Percentiles rank a stretch among this genome's conserved stretches.
Conservation (phyloP, 2,888 invertebrate genomes). For the Sphaerolaimus hirsutus region DNA sequence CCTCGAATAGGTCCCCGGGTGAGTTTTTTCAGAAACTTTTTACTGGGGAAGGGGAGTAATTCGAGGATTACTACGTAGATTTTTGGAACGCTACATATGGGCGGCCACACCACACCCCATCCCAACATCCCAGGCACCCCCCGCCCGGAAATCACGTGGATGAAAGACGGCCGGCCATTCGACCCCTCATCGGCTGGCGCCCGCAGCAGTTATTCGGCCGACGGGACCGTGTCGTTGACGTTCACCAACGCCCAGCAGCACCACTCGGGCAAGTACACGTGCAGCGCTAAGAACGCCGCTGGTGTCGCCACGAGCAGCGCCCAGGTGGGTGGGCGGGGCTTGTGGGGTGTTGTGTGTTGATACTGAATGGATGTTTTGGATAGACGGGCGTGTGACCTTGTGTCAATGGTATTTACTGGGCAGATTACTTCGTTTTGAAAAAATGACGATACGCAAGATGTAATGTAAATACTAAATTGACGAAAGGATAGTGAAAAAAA, state of each 20-base stretch:
- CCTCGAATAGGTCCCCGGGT: too few relatives aligned
- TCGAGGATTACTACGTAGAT: too few relatives aligned
- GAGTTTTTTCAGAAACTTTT: too few relatives aligned
- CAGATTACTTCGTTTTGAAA: too few relatives aligned
- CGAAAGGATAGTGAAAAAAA: too few relatives aligned
- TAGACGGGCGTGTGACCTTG: too few relatives aligned
- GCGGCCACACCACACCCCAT: not conserved
- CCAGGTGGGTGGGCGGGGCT: constrained; percentile 22
- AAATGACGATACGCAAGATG: too few relatives aligned
- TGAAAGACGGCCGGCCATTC: constrained; percentile 26
- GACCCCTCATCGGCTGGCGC: constrained; percentile 36
- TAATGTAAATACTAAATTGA: too few relatives aligned
- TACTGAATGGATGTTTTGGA: too few relatives aligned
- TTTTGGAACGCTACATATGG: not conserved
- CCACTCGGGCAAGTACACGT: constrained; percentile 49
- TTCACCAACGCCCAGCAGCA: not conserved
- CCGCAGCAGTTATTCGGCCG: constrained; percentile 27
- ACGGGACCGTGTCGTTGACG: constrained; percentile 40
- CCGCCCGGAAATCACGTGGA: constrained; percentile 28
- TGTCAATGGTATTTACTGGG: too few relatives aligned
- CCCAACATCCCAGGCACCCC: constrained; percentile 25
- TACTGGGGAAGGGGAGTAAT: too few relatives aligned
- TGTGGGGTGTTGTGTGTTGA: too few relatives aligned
- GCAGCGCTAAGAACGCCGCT: constrained; percentile 43
- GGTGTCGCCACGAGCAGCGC: constrained; percentile 25